Conservation (phyloP, 2,797 vertebrate genomes). For the Thaleichthys pacificus region DNA sequence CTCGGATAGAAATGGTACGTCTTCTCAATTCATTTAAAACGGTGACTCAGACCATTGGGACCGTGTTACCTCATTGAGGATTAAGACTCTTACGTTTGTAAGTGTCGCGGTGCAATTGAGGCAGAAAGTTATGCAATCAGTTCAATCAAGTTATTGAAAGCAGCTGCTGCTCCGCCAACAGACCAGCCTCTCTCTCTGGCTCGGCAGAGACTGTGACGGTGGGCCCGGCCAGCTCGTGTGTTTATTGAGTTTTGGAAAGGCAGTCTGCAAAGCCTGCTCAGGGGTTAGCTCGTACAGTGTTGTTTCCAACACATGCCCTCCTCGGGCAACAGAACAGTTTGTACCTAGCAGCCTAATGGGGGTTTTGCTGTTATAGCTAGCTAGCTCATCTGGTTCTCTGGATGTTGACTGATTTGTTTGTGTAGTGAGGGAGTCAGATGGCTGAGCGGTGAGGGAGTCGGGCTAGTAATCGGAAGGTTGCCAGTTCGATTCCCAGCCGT, state of each 20-base stretch:
- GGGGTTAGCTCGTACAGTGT: conserved; percentile 21
- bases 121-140: conserved; percentile 45
- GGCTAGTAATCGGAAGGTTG: no score
- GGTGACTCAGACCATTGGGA: no score
- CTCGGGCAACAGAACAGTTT: conserved; percentile 38
- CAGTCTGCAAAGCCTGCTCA: conserved; percentile 32
- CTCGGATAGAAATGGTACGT: not conserved
- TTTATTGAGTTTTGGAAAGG: conserved; percentile 16
- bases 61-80: no score
- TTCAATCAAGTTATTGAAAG: conserved; percentile 33
- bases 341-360: conserved; percentile 50
- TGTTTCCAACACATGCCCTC: conserved; percentile 19
- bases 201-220: conserved; percentile 5
- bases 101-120: conserved; percentile 1
- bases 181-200: conserved; percentile 17
- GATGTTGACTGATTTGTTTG: no score
- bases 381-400: no score
- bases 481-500: no score
- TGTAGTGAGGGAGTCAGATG: no score
- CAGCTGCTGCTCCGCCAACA: conserved; percentile 53
- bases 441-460: no score
- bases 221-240: conserved; percentile 5
- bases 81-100: not conserved
- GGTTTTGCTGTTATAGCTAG: not conserved
- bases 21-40: not conserved